These are phyloP conservation scores for Pyrgilauda ruficollis DNA, from an alignment of 2,113 vertebrate genomes.

Conservation along the genomic window DNA sequence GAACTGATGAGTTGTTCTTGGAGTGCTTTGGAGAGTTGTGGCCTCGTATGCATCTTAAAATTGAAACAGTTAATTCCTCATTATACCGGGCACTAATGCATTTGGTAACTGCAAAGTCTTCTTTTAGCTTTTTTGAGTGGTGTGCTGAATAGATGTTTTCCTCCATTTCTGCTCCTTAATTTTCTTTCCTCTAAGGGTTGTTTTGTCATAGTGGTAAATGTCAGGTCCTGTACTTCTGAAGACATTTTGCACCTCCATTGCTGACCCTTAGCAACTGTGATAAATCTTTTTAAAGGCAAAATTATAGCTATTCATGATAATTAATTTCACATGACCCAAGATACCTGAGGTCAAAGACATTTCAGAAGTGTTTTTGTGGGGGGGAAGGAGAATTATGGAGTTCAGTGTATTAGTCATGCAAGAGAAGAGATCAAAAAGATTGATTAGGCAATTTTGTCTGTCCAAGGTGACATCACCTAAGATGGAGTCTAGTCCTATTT, in stretches of 20 bases:
- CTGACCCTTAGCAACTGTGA: neutral
- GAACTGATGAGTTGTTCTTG: neutral
- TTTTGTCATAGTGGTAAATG: neutral
- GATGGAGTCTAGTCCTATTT: neutral
- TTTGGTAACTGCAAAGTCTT: neutral
- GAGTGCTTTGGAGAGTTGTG: neutral
- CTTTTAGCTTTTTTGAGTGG: neutral
- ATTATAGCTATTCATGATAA: neutral
- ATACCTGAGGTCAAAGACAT: neutral
- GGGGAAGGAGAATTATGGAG: neutral
- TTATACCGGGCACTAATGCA: neutral
- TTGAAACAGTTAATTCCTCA: neutral
- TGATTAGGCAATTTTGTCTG: neutral
- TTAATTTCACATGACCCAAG: neutral
- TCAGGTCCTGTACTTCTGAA: neutral
- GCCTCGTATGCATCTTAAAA: neutral
- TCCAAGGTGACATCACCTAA: neutral
- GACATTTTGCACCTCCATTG: neutral
- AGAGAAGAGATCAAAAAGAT: constrained; percentile 2
- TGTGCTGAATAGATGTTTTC: neutral
- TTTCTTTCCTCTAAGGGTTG: neutral
- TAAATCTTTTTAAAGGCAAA: constrained; percentile 6
- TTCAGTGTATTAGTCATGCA: neutral
- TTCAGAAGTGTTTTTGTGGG: neutral
- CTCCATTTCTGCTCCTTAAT: neutral